Conservation (phyloP, 1,140 invertebrate genomes). For the Trichonephila clavata region DNA sequence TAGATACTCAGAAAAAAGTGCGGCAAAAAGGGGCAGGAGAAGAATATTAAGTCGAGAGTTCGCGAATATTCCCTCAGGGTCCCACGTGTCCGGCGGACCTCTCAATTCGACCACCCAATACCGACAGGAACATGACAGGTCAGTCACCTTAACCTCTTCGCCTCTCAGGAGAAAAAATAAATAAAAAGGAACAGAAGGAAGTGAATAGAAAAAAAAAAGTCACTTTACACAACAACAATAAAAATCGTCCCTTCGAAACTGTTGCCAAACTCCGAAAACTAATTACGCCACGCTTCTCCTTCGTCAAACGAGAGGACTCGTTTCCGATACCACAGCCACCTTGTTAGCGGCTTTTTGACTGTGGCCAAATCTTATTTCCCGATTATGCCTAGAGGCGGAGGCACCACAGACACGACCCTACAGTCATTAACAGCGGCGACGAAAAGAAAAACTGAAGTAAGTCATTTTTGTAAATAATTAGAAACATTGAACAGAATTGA, state of each 20-base stretch:
- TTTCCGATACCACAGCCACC: constrained; percentile 31
- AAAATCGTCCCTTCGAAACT: constrained; percentile 40
- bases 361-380: constrained; percentile 26
- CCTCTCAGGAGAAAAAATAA: neutral
- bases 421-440: neutral
- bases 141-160: constrained; percentile 72
- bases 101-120: constrained; percentile 61
- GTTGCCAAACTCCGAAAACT: constrained; percentile 67
- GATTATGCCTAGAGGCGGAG: constrained; percentile 20
- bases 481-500: neutral
- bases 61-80: constrained; percentile 8
- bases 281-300: constrained; percentile 68
- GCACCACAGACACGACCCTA: constrained; percentile 32
- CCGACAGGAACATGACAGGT: constrained; percentile 72
- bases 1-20: neutral
- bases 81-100: constrained; percentile 54
- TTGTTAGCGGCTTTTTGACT: constrained; percentile 66
- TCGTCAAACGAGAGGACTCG: constrained; percentile 43
- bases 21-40: neutral
- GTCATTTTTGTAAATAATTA: constrained; percentile 14
- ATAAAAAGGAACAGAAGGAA: constrained; percentile 17
- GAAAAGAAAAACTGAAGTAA: neutral
- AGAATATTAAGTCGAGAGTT: neutral
- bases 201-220: neutral
- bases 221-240: constrained; percentile 37